A percentile compares a stretch with the other conserved stretches of the same genome.
Conservation (phyloP, 2,888 invertebrate species). For the Pollenia amentaria region DNA sequence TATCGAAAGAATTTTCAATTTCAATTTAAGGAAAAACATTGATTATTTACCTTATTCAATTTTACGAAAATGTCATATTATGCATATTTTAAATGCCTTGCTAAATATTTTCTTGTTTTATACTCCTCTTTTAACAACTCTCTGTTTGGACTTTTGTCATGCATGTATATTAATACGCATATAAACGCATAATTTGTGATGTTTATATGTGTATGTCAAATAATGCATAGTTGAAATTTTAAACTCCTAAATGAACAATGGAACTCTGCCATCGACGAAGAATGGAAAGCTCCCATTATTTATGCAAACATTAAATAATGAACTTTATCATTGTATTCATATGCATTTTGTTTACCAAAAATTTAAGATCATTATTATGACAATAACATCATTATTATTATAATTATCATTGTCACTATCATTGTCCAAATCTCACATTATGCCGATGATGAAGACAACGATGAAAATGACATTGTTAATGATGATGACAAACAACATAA, state of each 20-base stretch:
- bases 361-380: slow-evolving; percentile 43
- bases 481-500: slow-evolving; percentile 33
- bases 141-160: not conserved
- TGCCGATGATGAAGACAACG: slow-evolving; percentile 22
- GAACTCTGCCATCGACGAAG: not conserved
- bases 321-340: not conserved
- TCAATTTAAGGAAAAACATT: too few species aligned
- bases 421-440: not conserved
- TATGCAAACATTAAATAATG: slow-evolving; percentile 20
- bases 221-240: slow-evolving; percentile 27
- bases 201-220: slow-evolving; percentile 68
- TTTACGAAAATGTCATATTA: too few species aligned
- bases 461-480: slow-evolving; percentile 33
- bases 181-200: slow-evolving; percentile 54
- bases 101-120: not conserved
- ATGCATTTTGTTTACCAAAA: slow-evolving; percentile 16
- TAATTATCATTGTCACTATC: slow-evolving; percentile 1
- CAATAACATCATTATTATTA: not conserved
- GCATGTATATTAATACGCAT: slow-evolving; percentile 38
- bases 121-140: not conserved
- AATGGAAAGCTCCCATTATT: not conserved
- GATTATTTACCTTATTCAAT: too few species aligned
- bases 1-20: too few species aligned
- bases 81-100: not conserved
- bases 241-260: slow-evolving; percentile 38